phyloP scores from a whole-genome alignment of 1,140 invertebrate species.

The Microvelia longipes region DNA sequence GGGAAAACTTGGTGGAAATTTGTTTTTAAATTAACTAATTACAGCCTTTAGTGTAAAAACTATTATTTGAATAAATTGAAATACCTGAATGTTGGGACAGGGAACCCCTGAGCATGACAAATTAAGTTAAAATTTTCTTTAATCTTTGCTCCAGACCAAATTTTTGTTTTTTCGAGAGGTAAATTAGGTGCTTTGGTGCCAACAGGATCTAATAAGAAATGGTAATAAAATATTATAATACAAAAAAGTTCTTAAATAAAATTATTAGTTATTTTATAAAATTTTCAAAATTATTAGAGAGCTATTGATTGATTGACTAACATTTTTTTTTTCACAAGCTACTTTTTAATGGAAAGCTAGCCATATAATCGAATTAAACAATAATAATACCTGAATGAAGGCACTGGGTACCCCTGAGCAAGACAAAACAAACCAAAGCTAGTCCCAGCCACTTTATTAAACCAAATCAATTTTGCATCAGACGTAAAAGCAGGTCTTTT shows the following conservation, averaged over 20 bases:
- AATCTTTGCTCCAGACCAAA: constrained; percentile 8
- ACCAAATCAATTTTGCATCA: constrained; percentile 28
- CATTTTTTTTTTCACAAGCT: no score
- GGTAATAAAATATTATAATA: not conserved
- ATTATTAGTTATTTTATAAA: no score
- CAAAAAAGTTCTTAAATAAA: no score
- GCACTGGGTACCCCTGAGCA: constrained; percentile 44
- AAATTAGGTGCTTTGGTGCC: constrained; percentile 37
- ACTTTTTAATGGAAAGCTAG: no score
- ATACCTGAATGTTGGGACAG: constrained; percentile 43
- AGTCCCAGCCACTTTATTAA: constrained; percentile 26
- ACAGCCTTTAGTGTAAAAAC: no score
- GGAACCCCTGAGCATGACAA: constrained; percentile 46
- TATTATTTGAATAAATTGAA: no score
- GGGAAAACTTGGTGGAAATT: no score
- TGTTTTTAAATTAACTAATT: no score
- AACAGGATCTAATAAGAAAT: constrained; percentile 15
- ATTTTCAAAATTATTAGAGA: no score
- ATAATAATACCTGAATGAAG: constrained; percentile 45
- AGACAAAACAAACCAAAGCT: constrained; percentile 56
- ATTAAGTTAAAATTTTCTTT: constrained; percentile 28
- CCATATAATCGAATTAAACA: no score
- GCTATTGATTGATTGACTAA: no score
- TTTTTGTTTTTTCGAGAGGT: constrained; percentile 21
- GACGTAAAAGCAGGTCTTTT: constrained; percentile 40